phyloP scores from a whole-genome alignment of 2,113 vertebrate species.

The Labrus mixtus region DNA sequence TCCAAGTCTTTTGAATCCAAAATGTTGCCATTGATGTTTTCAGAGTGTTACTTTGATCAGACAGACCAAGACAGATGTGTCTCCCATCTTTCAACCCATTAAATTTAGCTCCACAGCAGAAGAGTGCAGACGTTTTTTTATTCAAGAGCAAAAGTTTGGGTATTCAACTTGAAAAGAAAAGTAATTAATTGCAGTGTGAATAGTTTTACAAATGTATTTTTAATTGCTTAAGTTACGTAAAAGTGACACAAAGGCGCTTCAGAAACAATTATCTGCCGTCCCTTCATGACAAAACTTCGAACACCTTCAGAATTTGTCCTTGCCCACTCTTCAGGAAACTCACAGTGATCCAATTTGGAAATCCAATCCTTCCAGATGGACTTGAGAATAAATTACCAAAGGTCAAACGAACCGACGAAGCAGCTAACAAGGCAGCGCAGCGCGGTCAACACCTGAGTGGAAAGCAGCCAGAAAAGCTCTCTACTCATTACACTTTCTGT shows the following conservation, averaged over 20 bases:
- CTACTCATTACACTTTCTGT: constrained; percentile 78
- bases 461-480: constrained; percentile 80
- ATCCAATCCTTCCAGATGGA: constrained; percentile 65
- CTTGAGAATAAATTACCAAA: constrained; percentile 62
- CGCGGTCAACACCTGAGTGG: constrained; percentile 73
- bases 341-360: constrained; percentile 60
- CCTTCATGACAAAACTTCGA: background rate
- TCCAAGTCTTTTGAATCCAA: no score
- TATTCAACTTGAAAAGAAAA: no score
- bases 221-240: background rate
- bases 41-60: no score
- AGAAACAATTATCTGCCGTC: background rate
- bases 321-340: constrained; percentile 51
- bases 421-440: constrained; percentile 66
- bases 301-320: constrained; percentile 46
- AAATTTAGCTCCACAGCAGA: no score
- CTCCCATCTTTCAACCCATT: no score
- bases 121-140: no score
- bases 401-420: constrained; percentile 48
- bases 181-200: no score
- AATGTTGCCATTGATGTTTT: no score
- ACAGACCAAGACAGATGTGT: no score
- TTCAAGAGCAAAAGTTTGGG: no score
- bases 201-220: no score
- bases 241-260: background rate